phyloP scores from a whole-genome alignment of 2,888 invertebrate genomes.

The Andrena haemorrhoa region DNA sequence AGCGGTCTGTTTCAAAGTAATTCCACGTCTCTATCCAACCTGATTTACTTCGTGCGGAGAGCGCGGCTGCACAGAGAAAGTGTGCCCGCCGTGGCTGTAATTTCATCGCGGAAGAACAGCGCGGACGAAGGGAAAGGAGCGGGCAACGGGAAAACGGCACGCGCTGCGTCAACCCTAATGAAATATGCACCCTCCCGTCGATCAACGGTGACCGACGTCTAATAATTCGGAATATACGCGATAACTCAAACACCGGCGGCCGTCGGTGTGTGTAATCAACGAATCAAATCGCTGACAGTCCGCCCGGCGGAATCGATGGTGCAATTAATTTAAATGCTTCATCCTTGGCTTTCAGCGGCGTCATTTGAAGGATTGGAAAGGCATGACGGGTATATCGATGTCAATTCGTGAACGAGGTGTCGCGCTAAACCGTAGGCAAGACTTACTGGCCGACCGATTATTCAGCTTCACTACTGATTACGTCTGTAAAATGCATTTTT shows the following conservation, averaged over 20 bases:
- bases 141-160: conserved; percentile 9
- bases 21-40: conserved; percentile 18
- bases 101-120: conserved; percentile 2
- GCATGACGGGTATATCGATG: conserved; percentile 34
- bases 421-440: conserved; percentile 4
- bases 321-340: conserved; percentile 65
- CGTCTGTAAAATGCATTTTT: background rate
- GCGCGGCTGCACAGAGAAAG: conserved; percentile 13
- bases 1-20: conserved; percentile 17
- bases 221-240: conserved; percentile 57
- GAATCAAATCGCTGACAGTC: conserved; percentile 53
- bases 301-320: conserved; percentile 51
- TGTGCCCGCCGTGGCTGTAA: background rate
- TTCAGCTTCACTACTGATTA: background rate
- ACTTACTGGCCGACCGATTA: background rate
- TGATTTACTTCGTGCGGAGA: conserved; percentile 29
- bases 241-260: conserved; percentile 55
- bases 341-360: conserved; percentile 52
- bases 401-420: conserved; percentile 1
- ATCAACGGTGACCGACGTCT: conserved; percentile 57
- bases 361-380: conserved; percentile 30
- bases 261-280: conserved; percentile 61
- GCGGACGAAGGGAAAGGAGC: background rate
- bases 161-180: conserved; percentile 50
- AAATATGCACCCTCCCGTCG: conserved; percentile 66